Evolutionary conservation across 1,140 invertebrate species (phyloP).

Genomic region (Lanistes nyassanus): DNA sequence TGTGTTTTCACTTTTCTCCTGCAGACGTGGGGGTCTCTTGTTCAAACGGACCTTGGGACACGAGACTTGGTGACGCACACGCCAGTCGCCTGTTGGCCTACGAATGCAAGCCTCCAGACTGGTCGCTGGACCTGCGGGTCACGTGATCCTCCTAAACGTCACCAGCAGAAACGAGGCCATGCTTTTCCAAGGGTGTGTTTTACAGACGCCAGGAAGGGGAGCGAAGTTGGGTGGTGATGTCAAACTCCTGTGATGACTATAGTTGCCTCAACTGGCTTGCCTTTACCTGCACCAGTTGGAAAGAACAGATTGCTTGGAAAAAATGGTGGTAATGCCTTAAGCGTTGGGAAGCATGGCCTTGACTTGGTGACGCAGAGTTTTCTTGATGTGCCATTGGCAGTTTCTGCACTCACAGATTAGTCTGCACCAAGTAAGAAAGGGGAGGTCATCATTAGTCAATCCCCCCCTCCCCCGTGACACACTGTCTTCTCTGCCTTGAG

Average conservation of each 20-base stretch:
- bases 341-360: background rate
- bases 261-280: too few species aligned
- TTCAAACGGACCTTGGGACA: background rate
- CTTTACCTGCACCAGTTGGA: too few species aligned
- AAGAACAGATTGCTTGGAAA: background rate
- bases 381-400: background rate
- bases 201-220: background rate
- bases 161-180: background rate
- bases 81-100: constrained; percentile 30
- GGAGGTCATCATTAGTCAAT: too few species aligned
- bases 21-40: constrained; percentile 16
- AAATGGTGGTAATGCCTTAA: background rate
- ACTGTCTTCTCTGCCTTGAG: background rate
- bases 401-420: background rate
- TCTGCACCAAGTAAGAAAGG: too few species aligned
- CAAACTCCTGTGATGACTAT: too few species aligned
- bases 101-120: constrained; percentile 54
- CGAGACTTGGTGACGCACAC: constrained; percentile 12
- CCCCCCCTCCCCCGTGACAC: too few species aligned
- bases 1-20: too few species aligned
- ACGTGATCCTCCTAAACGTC: constrained; percentile 65
- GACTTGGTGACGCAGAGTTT: background rate
- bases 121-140: constrained; percentile 56
- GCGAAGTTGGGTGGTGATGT: background rate
- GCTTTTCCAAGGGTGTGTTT: background rate